Conservation (phyloP, 2,888 invertebrate genomes). For the Tenthredo notha region DNA sequence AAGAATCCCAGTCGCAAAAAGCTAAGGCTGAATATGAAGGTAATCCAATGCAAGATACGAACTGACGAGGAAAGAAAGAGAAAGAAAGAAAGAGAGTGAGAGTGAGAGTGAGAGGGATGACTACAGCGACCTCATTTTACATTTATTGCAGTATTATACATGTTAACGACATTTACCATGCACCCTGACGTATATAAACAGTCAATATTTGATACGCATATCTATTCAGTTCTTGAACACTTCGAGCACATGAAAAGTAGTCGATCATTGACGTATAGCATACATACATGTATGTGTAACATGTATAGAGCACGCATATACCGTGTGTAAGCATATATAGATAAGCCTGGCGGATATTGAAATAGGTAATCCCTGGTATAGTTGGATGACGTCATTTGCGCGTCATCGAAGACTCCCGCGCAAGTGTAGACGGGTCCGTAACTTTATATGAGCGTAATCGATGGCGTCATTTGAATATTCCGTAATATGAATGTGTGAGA, state of each 20-base stretch:
- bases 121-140: not conserved
- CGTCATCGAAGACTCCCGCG: constrained; percentile 44
- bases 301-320: no score
- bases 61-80: not conserved
- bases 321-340: not conserved
- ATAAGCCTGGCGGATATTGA: constrained; percentile 21
- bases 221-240: not conserved
- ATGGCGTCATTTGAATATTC: constrained; percentile 32
- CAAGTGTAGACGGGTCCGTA: constrained; percentile 25
- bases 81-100: not conserved
- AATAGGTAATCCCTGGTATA: constrained; percentile 5
- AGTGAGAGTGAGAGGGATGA: not conserved
- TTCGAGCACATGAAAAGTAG: not conserved
- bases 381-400: constrained; percentile 33
- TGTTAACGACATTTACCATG: not conserved
- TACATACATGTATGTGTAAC: not conserved
- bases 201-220: not conserved
- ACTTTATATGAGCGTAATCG: constrained; percentile 30
- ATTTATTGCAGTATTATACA: constrained; percentile 10
- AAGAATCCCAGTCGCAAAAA: constrained; percentile 87
- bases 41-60: constrained; percentile 70
- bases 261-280: not conserved
- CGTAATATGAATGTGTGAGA: not conserved
- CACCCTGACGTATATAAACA: not conserved
- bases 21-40: constrained; percentile 90